A percentile compares a stretch with the other conserved stretches of the same genome.
phyloP scores from a whole-genome alignment of 2,113 vertebrate genomes.

The Oryzias javanicus region DNA sequence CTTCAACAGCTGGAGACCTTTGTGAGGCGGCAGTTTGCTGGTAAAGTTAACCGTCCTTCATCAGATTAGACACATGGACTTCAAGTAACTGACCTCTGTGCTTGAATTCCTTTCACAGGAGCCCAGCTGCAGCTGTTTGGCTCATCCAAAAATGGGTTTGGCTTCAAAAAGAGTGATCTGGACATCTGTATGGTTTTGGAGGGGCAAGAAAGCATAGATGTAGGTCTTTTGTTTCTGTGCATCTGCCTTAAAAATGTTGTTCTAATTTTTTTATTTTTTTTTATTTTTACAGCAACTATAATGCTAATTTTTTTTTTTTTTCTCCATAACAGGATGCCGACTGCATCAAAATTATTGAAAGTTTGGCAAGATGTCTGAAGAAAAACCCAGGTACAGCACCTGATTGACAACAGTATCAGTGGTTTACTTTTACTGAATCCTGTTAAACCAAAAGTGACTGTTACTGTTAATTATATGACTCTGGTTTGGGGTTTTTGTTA shows the following conservation, averaged over 20 bases:
- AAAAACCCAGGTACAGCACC: slow-evolving; percentile 84
- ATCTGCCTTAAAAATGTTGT: neutral
- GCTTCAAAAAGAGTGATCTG: slow-evolving; percentile 93
- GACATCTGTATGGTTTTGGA: slow-evolving; percentile 94
- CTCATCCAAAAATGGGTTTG: slow-evolving; percentile 95
- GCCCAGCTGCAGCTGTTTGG: slow-evolving; percentile 90
- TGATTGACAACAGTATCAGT: neutral
- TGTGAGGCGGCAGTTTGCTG: slow-evolving; percentile 85
- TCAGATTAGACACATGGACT: neutral
- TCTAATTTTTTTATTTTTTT: neutral
- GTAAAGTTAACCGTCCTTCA: slow-evolving; percentile 61
- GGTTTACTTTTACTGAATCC: neutral
- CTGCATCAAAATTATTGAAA: slow-evolving; percentile 88
- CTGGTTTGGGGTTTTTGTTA: too few species aligned
- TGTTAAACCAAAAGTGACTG: too few species aligned
- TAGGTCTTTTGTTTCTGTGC: slow-evolving; percentile 40
- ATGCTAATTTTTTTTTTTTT: neutral
- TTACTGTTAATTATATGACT: too few species aligned
- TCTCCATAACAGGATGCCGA: slow-evolving; percentile 77
- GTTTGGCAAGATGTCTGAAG: slow-evolving; percentile 85
- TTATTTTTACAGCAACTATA: neutral
- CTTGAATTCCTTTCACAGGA: slow-evolving; percentile 64
- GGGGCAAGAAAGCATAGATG: slow-evolving; percentile 85
- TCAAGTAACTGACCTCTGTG: neutral
- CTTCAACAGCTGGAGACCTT: slow-evolving; percentile 86